A percentile compares a stretch with the other conserved stretches of the same genome.
Conservation (phyloP, 2,888 invertebrate genomes). For the Tetragnatha montana region DNA sequence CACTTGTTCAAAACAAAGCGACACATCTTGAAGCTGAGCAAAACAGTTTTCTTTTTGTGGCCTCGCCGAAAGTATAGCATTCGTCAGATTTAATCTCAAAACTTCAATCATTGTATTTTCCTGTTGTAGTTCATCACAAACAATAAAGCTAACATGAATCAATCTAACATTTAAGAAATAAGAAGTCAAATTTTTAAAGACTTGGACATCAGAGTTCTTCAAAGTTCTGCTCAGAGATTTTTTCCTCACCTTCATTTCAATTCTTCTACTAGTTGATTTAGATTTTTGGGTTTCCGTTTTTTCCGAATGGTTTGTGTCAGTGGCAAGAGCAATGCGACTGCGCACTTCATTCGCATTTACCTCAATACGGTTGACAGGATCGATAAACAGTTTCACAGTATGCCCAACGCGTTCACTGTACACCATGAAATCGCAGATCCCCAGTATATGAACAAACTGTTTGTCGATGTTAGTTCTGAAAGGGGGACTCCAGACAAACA, state of each 20-base stretch:
- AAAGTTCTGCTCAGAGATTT: background rate
- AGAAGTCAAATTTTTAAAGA: constrained; percentile 9
- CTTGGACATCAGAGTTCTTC: background rate
- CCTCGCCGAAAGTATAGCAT: constrained; percentile 47
- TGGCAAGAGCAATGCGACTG: constrained; percentile 79
- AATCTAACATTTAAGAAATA: constrained; percentile 78
- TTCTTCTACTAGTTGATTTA: constrained; percentile 3
- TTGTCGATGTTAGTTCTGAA: constrained; percentile 74
- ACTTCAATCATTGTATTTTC: constrained; percentile 54
- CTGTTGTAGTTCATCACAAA: constrained; percentile 64
- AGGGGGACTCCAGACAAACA: constrained; percentile 74
- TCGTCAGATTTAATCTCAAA: constrained; percentile 60
- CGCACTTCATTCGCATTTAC: constrained; percentile 89
- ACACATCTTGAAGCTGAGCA: constrained; percentile 57
- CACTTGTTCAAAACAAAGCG: constrained; percentile 77
- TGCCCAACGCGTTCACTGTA: constrained; percentile 76
- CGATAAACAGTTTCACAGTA: constrained; percentile 76
- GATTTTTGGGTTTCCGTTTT: constrained; percentile 3
- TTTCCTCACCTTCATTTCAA: background rate
- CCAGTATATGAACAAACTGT: constrained; percentile 76
- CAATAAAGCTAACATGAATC: constrained; percentile 57
- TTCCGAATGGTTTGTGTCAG: constrained; percentile 10
- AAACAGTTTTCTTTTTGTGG: constrained; percentile 18
- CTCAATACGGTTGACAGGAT: constrained; percentile 82
- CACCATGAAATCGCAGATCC: constrained; percentile 77